Conservation (phyloP, 2,113 vertebrate species). For the Tetrao urogallus region DNA sequence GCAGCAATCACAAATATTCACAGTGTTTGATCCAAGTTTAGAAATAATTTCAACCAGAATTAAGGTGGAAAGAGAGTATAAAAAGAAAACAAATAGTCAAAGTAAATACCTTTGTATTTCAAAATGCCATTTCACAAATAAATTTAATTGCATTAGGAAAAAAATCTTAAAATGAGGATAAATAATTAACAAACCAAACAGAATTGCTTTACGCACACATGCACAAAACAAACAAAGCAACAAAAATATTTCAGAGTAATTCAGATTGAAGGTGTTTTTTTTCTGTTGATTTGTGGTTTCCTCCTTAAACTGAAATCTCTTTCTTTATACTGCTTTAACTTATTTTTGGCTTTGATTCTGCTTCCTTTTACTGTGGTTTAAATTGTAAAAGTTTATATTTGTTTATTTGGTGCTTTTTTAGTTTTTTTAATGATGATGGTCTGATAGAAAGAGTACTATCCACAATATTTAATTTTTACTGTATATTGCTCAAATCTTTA, state of each 20-base stretch:
- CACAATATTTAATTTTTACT: not conserved
- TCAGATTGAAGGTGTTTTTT: not conserved
- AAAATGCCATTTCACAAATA: not conserved
- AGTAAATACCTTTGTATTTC: not conserved
- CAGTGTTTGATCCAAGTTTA: not conserved
- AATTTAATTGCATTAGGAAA: not conserved
- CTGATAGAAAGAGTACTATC: not conserved
- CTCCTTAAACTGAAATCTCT: conserved; percentile 28
- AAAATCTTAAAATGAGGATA: not conserved
- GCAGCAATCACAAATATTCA: not conserved
- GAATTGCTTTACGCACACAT: not conserved
- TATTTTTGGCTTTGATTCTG: not conserved
- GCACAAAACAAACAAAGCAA: not conserved
- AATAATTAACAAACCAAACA: not conserved
- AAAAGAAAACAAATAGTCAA: not conserved
- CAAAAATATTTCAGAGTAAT: not conserved
- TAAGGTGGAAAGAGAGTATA: not conserved
- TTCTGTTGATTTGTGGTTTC: conserved; percentile 14
- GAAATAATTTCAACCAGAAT: not conserved
- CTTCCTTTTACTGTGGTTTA: not conserved
- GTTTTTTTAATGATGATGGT: not conserved
- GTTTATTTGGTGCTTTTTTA: not conserved
- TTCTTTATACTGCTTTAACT: not conserved
- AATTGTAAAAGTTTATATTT: not conserved
- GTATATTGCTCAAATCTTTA: not conserved